Evolutionary conservation across 2,888 invertebrate species (phyloP).

Genomic region (Corbicula japonica): DNA sequence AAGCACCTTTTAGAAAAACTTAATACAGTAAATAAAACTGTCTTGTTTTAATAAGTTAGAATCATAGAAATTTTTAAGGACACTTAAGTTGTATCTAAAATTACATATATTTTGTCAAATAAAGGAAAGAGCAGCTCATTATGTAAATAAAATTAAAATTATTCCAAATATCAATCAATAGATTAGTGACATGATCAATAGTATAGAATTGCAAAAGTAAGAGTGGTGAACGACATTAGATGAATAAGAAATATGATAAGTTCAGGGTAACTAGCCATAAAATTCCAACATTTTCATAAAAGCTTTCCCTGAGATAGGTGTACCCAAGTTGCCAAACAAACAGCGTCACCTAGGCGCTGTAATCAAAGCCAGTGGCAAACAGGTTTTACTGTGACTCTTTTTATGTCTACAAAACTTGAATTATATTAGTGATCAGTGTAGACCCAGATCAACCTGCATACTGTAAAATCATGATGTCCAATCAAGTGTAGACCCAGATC

Average conservation of each 20-base stretch:
- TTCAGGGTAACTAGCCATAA: slow-evolving; percentile 16
- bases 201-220: slow-evolving; percentile 8
- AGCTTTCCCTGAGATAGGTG: neutral
- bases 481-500: no score
- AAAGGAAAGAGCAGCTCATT: neutral
- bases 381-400: no score
- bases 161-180: slow-evolving; percentile 24
- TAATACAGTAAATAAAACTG: no score
- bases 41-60: no score
- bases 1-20: no score
- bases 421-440: no score
- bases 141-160: neutral
- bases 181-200: slow-evolving; percentile 17
- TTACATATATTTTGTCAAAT: slow-evolving; percentile 8
- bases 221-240: slow-evolving; percentile 9
- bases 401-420: no score
- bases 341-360: slow-evolving; percentile 7
- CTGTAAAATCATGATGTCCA: no score
- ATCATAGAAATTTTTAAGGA: neutral
- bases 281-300: neutral
- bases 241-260: neutral
- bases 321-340: neutral
- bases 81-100: neutral
- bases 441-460: no score
- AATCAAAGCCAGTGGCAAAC: no score